Evolutionary conservation across 2,797 vertebrate species (phyloP), one percentile per base, ranked within the genome.

Genomic region (Lates japonicus): DNA sequence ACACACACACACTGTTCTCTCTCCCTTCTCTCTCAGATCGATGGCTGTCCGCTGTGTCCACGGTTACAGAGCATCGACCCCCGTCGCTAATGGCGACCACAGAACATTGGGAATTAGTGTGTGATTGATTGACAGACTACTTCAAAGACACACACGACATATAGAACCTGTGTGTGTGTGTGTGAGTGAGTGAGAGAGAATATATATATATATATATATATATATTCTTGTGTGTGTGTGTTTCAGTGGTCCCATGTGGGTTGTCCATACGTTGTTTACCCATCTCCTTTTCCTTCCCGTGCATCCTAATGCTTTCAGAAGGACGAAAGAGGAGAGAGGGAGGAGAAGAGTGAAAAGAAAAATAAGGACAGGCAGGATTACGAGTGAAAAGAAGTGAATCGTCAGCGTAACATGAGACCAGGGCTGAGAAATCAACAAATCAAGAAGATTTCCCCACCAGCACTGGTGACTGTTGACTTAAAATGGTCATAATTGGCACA

Each of bases 41-140:
- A 94, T 94, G 92, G 73, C 87, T 88, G 90, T 91, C 91, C 88
- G 83, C 92, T 91, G 87, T 90, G 93, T 94, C 93, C 93, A 93
- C 90, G 91, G 92, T 92, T 92, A 93, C 92, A 68, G 80, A 89
- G 92, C 87, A 92, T 93, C 91, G 90, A 93, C 91, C 91, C 81
- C 87, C 74, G 88, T 88, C 91, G 71, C 92, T 94, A 94, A 94
- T 94, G 93, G 93, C 82, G 91, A 93, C 93, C 90, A 90, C 81
- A 77, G 92, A 93, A 92, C 89, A 91, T 89, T 88, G 92, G 91
- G 92, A 93, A 94, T 92, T 92, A 93, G 92, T 81, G 81, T 86
- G 90, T 90, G 92, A 94, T 91, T 94, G 93, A 94, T 93, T 93
- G 94, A 93, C 93, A 87, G 88, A 85, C 85, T 80, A 77, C 75